Evolutionary conservation across 2,888 invertebrate genomes (phyloP).

Genomic region (Panopea generosa): DNA sequence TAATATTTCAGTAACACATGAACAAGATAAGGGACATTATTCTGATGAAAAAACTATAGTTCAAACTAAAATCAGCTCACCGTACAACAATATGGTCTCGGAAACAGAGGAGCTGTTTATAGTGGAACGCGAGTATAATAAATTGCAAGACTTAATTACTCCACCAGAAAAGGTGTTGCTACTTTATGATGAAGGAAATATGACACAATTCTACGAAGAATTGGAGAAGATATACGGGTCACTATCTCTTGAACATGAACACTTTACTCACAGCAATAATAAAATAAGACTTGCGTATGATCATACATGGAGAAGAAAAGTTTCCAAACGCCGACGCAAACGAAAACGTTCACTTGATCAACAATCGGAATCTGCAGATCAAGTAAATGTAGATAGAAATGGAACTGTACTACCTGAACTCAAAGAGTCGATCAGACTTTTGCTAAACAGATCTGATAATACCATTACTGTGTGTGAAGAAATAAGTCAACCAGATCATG

Average conservation of each 20-base stretch:
- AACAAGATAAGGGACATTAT: neutral
- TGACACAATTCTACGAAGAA: neutral
- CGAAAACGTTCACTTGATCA: too few relatives aligned
- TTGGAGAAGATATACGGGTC: neutral
- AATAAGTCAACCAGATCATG: too few relatives aligned
- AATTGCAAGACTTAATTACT: neutral
- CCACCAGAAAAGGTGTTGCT: neutral
- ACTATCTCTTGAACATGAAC: neutral
- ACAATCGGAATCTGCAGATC: neutral
- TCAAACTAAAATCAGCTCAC: neutral
- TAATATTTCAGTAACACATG: neutral
- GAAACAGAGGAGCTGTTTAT: neutral
- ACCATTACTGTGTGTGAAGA: too few relatives aligned
- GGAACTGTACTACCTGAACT: too few relatives aligned
- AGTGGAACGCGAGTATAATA: neutral
- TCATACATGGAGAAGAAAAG: neutral
- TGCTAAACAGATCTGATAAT: too few relatives aligned
- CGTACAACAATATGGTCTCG: neutral
- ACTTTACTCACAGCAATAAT: neutral
- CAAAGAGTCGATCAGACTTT: too few relatives aligned
- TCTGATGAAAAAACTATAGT: neutral
- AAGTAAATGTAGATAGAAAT: too few relatives aligned
- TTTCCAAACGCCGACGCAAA: neutral
- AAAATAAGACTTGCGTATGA: neutral
- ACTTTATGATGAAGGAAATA: slow-evolving; percentile 1